Base-by-base conservation (phyloP, 2,797 vertebrate genomes). In the Danionella dracula region DNA sequence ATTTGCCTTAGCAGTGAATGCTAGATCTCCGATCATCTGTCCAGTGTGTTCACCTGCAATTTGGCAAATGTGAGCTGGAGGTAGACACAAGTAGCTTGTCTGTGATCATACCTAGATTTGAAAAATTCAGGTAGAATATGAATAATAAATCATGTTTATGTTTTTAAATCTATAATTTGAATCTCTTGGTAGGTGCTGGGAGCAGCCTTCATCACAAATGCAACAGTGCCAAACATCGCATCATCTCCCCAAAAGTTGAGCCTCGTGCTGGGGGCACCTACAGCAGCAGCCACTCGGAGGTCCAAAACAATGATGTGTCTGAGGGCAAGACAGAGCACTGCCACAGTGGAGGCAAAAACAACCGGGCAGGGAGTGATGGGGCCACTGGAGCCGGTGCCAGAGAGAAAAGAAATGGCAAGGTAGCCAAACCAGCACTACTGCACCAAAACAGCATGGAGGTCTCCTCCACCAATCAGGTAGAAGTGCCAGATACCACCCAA, bases 181-280 rank as follows among this genome's bases (percentile, higher is more conserved):
- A 3, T 27, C 23, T 27, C 12, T 59, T 37, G 42, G 32, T 76
- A 99, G 97, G 96, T 83, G 96, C 97, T 50, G 96, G 95, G 66
- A 98, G 97, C 91, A 99, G 94, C 75, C 90, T 92, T 76, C 96
- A 98, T 83, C 97, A 99, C 86, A 99, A 99, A 89, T 99, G 97
- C 84, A 97, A 96, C 90, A 98, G 95, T 82, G 94, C 96, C 91
- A 99, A 99, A 86, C 97, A 99, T 80, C 94, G 97, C 73, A 97
- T 99, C 90, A 98, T 99, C 86, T 99, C 97, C 48, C 96, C 97
- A 70, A 99, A 99, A 85, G 93, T 96, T 65, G 97, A 99, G 81
- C 90, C 94, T 2, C 89, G 94, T 80, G 82, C 90, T 20, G 79
- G 78, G 27, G 79, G 93, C 76, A 78, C 92, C 78, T 68, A 88